Evolutionary conservation across 2,888 invertebrate species (phyloP), one percentile per base, ranked within the genome.

Genomic region (Lithophane leautieri): DNA sequence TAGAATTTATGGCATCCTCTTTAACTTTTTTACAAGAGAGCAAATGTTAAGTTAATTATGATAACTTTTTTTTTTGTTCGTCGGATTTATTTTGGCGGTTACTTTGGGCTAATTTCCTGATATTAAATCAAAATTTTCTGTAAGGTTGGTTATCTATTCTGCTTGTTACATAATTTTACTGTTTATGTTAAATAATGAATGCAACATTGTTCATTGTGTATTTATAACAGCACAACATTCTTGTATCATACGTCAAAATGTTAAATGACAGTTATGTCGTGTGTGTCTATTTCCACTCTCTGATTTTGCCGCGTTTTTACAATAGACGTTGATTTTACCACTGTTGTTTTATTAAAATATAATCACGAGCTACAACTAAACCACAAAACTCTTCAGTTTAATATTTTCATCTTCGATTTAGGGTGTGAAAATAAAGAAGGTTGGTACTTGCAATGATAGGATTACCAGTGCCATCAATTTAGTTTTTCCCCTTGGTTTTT

Each of bases 1-100:
- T 91, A 91, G 88, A 91, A 92, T 93, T 94, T 92, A 92, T 90
- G 89, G 86, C 85, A 87, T 86, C 86, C 81, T 87, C 86, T 88
- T 40, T 82, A 89, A 89, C 89, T 91, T 80, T 79, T 91, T 90
- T 85, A 87, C 65, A 82, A 78, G 78, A 82, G 78, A 83, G 79
- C 81, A 84, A 89, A 88, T 83, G 83, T 86, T 82, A 79, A 85
- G 84, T 85, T 85, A 89, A 89, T 89, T 87, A 86, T 82, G 77
- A 82, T 78, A 77, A 79, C 76, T 81, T 82, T 85, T 82, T 81
- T 84, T 62, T 78, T 67, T 54, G 52, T 79, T 71, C 34, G n/a
- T 81, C 61, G 28, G 47, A 68, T 81, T 86, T 86, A 78, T 87
- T 81, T 76, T 65, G 75, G 65, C 54, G 66, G 82, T 73, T 70